Evolutionary conservation across 2,113 vertebrate species (phyloP), one percentile per base, ranked within the genome.

Genomic region (Craseonycteris thonglongyai): DNA sequence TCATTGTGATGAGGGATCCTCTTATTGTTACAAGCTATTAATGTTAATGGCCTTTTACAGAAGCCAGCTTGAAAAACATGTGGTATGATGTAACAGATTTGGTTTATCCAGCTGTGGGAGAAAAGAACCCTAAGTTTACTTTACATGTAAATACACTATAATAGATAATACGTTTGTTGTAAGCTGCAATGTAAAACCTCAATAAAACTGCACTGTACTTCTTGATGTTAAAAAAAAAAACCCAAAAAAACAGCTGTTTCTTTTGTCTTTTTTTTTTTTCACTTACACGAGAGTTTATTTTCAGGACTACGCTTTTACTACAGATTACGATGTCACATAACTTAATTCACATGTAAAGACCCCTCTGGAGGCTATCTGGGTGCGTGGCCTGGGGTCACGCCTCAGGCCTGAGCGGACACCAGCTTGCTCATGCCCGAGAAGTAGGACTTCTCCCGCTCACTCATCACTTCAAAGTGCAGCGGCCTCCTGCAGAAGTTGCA

Each of bases 391-490:
- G 28, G 93, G 83, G 82, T 26, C 47, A 24, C 84, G 12, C 51
- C 93, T 99, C 98, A 99, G 86, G 99, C 99, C 86, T 98, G 98
- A 92, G 98, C 99, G 22, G 99, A 99, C 28, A 99, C 97, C 8
- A 98, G 95, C 94, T 99, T 99, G 97, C 99, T 99, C 97, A 99
- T 98, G 96, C 99, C 99, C 2, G 97, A 99, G 98, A 99, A 99
- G 97, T 99, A 99, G 54, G 99, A 98, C 87, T 97, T 98, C 95
- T 99, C 99, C n/a, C 99, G 90, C 61, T 99, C 99, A 19, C 99
- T 99, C 99, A 99, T 99, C 95, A 98, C 90, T 97, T 99, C 99
- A 19, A 99, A 99, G 90, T 99, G 99, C n/a, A 99, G 98, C 0
- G 99, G 99, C 97, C 99, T 98, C 92, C 99, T 98, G 95, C 99